Evolutionary conservation across 64 coral and sea anemone species (phyloP), one percentile per base, ranked within the genome.

Genomic region (Pocillopora verrucosa): DNA sequence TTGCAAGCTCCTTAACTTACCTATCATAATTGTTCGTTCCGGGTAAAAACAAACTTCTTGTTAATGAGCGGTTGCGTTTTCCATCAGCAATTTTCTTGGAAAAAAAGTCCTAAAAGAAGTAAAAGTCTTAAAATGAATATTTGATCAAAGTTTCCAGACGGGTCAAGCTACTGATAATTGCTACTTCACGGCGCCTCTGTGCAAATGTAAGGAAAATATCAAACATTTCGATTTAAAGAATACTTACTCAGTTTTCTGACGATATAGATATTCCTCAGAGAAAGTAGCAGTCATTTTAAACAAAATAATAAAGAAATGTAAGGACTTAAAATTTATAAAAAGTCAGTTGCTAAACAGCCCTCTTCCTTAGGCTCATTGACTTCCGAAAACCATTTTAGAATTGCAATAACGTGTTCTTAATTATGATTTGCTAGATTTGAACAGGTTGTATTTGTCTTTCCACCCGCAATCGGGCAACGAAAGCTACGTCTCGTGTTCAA

Each of bases 71-170:
- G 11, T 63, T 58, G 25, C 82, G 45, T 68, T 72, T 26, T 57
- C 82, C 82, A 13, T 85, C 82, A 0, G 82, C 64, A 85, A 85
- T 85, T 38, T 85, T 85, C n/a, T 85, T 85, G 82, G 82, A 72
- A 85, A 51, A 51, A 7, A 85, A 56, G 65, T 85, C 82, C 82
- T 85, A 65, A 57, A 72, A 70, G 12, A 25, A 77, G 1, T 38
- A 58, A 57, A 0, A 58, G 5, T 70, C 24, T 65, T 64, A 45
- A 11, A 25, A 17, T 36, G 17, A 10, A 22, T 11, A 25, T 24
- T 58, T n/a, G 22, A 1, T 79, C 14, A 26, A n/a, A 19, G 19
- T 9, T 69, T 63, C 0, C 11, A 13, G 61, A 17, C 1, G 16
- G 61, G 16, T 15, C 4, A 15, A 17, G 61, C 16, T 63, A 63